Evolutionary conservation across 2,888 invertebrate species (phyloP).

Genomic region (Sinotaia quadrata): DNA sequence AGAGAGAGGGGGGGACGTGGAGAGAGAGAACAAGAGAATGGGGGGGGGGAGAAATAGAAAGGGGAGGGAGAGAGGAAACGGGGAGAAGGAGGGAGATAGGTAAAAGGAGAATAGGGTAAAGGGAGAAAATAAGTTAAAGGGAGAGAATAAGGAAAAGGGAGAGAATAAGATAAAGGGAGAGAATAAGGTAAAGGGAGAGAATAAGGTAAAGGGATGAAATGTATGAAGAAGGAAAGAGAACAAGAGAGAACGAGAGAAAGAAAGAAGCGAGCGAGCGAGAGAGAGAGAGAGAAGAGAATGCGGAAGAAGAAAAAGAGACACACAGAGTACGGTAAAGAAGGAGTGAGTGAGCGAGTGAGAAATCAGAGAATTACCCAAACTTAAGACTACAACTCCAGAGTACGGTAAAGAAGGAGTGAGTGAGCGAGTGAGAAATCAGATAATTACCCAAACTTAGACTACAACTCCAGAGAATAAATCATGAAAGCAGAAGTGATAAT

Average conservation of each 20-base stretch:
- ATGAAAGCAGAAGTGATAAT: too few species aligned
- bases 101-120: background rate
- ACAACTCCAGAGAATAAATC: too few species aligned
- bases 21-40: background rate
- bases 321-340: background rate
- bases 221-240: background rate
- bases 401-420: background rate
- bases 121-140: background rate
- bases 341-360: background rate
- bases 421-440: background rate
- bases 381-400: background rate
- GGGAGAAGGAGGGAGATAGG: background rate
- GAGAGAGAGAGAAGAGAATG: conserved; percentile 13
- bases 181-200: background rate
- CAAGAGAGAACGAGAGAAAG: background rate
- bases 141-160: conserved; percentile 1
- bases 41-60: background rate
- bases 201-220: background rate
- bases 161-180: background rate
- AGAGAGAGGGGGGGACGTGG: conserved; percentile 1
- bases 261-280: background rate
- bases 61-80: background rate
- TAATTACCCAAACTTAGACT: too few species aligned
- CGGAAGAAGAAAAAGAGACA: background rate
- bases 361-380: too few species aligned